Conservation (phyloP, 2,888 invertebrate species). For the Phania funesta region DNA sequence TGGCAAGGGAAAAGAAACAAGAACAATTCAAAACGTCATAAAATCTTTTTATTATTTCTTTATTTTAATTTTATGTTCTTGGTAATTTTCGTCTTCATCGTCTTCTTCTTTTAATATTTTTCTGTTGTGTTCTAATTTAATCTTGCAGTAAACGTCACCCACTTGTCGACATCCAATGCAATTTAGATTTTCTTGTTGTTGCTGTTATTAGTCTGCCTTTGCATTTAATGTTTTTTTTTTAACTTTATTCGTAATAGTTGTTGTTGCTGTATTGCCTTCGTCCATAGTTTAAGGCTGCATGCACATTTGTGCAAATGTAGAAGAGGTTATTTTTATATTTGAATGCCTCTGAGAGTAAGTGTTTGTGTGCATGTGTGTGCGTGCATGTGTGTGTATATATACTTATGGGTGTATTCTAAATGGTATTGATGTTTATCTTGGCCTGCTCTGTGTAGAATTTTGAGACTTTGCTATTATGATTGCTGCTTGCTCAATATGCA, state of each 20-base stretch:
- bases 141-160: conserved; percentile 64
- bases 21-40: conserved; percentile 21
- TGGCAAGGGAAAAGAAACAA: neutral
- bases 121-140: conserved; percentile 57
- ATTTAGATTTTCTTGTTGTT: conserved; percentile 24
- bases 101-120: neutral
- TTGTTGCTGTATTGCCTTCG: conserved; percentile 36
- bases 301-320: neutral
- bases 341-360: neutral
- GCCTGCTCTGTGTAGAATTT: conserved; percentile 41
- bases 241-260: neutral
- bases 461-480: conserved; percentile 7
- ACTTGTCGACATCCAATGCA: conserved; percentile 61
- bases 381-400: neutral
- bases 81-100: conserved; percentile 4
- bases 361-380: neutral
- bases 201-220: conserved; percentile 11
- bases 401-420: conserved; percentile 7
- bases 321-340: neutral
- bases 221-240: conserved; percentile 18
- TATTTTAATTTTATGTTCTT: neutral
- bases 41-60: conserved; percentile 35
- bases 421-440: conserved; percentile 59
- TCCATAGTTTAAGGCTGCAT: conserved; percentile 35
- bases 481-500: conserved; percentile 31